phyloP scores from a whole-genome alignment of 1,140 invertebrate species.

The Drosophila ohnishii region DNA sequence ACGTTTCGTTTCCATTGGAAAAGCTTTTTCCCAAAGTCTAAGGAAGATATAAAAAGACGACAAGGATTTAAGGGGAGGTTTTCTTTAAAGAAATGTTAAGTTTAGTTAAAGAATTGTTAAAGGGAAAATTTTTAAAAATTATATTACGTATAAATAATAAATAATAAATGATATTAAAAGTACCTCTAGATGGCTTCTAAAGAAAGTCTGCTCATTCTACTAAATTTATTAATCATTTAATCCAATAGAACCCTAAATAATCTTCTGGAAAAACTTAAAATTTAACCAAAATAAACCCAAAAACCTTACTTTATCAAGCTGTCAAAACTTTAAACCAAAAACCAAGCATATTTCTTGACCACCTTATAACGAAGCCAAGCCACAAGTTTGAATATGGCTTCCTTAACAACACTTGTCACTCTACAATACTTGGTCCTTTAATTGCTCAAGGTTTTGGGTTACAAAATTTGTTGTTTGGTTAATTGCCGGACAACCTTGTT shows the following conservation, averaged over 20 bases:
- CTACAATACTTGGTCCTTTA: conserved; percentile 1
- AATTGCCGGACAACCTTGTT: conserved; percentile 31
- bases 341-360: not conserved
- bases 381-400: conserved; percentile 14
- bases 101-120: not conserved
- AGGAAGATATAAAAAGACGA: not conserved
- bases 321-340: not conserved
- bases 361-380: not conserved
- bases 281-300: not conserved
- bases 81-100: not conserved
- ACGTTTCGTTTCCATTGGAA: conserved; percentile 34
- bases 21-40: not conserved
- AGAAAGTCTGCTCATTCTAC: too few species aligned
- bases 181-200: too few species aligned
- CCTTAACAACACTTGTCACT: not conserved
- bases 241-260: not conserved
- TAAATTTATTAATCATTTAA: not conserved
- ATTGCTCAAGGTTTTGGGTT: conserved; percentile 31
- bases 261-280: not conserved
- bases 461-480: conserved; percentile 24
- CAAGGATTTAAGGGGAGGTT: not conserved
- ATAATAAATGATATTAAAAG: too few species aligned
- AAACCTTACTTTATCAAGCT: not conserved
- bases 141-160: too few species aligned
- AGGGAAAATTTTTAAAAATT: too few species aligned